Conservation (phyloP, 2,888 invertebrate species). For the Axea sp. region DNA sequence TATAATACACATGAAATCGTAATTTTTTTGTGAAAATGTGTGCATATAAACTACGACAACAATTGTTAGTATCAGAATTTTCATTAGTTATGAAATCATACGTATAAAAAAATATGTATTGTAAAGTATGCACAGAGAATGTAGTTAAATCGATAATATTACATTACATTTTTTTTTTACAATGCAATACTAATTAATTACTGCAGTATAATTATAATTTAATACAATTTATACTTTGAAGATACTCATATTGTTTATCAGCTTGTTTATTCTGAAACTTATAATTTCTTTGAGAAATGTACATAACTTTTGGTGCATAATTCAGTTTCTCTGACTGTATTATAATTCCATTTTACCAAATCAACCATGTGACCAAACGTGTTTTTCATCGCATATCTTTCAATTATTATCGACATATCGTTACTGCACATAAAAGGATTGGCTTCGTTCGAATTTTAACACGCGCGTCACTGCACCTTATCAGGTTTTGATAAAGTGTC, state of each 20-base stretch:
- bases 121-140: too few species aligned
- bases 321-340: slow-evolving; percentile 7
- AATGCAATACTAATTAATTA: too few species aligned
- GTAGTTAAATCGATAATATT: neutral
- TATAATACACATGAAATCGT: too few species aligned
- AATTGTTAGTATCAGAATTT: too few species aligned
- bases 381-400: slow-evolving; percentile 53
- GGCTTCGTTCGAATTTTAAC: slow-evolving; percentile 61
- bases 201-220: too few species aligned
- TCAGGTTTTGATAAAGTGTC: slow-evolving; percentile 52
- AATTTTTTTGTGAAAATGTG: too few species aligned
- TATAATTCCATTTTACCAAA: slow-evolving; percentile 16
- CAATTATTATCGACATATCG: slow-evolving; percentile 61
- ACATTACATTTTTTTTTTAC: too few species aligned
- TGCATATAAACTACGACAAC: too few species aligned
- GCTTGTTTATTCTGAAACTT: neutral
- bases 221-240: too few species aligned
- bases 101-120: too few species aligned
- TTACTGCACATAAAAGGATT: slow-evolving; percentile 54
- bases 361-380: slow-evolving; percentile 49
- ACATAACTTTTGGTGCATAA: slow-evolving; percentile 6
- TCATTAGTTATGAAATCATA: too few species aligned
- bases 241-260: too few species aligned
- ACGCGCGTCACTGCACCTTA: slow-evolving; percentile 54
- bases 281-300: slow-evolving; percentile 5